Evolutionary conservation across 1,140 invertebrate species (phyloP), one percentile per base, ranked within the genome.

Genomic region (Samia ricini): DNA sequence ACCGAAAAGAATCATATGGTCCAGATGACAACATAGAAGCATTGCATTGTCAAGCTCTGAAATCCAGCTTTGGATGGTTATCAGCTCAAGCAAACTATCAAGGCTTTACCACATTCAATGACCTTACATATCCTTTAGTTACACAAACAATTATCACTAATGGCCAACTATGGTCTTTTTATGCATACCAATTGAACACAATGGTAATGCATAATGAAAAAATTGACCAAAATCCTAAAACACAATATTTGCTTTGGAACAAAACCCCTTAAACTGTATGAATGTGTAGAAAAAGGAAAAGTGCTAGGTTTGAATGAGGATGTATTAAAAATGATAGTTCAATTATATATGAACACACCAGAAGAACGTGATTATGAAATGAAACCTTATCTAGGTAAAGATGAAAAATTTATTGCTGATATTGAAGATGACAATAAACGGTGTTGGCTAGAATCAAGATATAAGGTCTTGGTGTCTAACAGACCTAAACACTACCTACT

Each of bases 121-220:
- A 98, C 60, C 70, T 98, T 5, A 97, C 96, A 0, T 98, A 98
- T 85, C 98, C 98, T 12, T 81, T 98, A 24, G 92, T 94, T 5
- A 95, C 95, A 26, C 97, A 98, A 92, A 95, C 94, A 3, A 87
- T 98, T 52, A 91, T 98, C 23, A 96, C 96, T 2, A 95, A 98
- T 91, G 97, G 97, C 0, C 92, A 95, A 71, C 79, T 92, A 0
- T 97, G 95, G 93, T 94, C 94, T 2, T 97, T 98, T 68, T 96
- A 94, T 79, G 91, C 94, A 6, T 98, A 98, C 81, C 98, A 99
- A 87, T 77, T 98, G 23, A 99, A 99, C 81, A 98, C 97, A 1
- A 93, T 94, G 49, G 75, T 93, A 10, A 73, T 97, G 56, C 91
- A 95, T 72, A 84, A 88, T 63, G 91, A 94, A 23, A 67, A 93